phyloP scores from a whole-genome alignment of 2,888 invertebrate species.

The Drosophila kambysellisi region DNA sequence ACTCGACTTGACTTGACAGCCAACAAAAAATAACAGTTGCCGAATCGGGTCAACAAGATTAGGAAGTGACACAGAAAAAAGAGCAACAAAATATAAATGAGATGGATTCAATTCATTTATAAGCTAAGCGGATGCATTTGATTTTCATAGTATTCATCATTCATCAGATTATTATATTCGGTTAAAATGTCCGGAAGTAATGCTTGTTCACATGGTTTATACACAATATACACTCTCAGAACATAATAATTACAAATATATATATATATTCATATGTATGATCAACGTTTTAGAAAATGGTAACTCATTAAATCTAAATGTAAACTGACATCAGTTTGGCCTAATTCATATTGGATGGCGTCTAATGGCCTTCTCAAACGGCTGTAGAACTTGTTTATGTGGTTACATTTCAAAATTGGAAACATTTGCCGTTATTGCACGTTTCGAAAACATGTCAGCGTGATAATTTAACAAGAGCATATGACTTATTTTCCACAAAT shows the following conservation, averaged over 20 bases:
- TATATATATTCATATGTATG: neutral
- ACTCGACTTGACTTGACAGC: neutral
- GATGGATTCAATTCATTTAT: too few species aligned
- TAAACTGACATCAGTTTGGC: neutral
- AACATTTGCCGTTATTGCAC: conserved; percentile 65
- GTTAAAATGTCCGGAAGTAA: neutral
- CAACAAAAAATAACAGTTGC: neutral
- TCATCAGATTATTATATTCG: neutral
- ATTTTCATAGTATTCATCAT: neutral
- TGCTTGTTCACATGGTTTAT: neutral
- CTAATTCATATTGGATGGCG: neutral
- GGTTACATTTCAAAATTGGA: conserved; percentile 46
- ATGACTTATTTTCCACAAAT: conserved; percentile 35
- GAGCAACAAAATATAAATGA: neutral
- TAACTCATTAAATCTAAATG: neutral
- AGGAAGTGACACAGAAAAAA: conserved; percentile 17
- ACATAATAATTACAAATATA: neutral
- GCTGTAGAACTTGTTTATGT: conserved; percentile 5
- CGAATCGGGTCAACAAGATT: conserved; percentile 18
- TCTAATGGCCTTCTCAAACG: conserved; percentile 40
- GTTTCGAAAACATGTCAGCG: conserved; percentile 72
- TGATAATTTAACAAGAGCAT: conserved; percentile 60
- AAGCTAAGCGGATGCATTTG: neutral
- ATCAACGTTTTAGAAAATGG: neutral
- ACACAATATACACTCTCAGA: neutral